Evolutionary conservation across 1,140 invertebrate genomes (phyloP), one percentile per base, ranked within the genome.

Genomic region (Drosophila kurseongensis): DNA sequence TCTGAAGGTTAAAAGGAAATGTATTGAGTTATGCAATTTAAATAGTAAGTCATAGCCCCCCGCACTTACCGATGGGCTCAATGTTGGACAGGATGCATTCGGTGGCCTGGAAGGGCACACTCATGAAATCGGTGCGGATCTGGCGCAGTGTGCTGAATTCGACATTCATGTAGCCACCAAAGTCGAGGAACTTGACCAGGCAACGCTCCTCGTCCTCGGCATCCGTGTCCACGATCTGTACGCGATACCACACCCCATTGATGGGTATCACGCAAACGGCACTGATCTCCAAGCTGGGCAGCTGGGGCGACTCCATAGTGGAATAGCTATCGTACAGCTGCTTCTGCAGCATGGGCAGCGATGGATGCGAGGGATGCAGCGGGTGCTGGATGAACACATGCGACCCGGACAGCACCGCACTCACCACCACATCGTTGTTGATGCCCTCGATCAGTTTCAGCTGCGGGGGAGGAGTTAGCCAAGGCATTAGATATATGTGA

Each of bases 61-160:
- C 8, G 29, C 29, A 32, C 96, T 97, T 95, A 93, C 95, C 95
- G 50, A 95, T 93, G 47, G 98, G 97, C 92, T 95, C 95, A 61
- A 99, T 94, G 93, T 98, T 96, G 9, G 97, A 97, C 84, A 99
- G 93, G 91, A 96, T 96, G 89, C 98, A 97, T 94, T 99, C 98
- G 40, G 97, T 96, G 47, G 98, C 97, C 95, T 99, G 98, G 94
- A 99, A 99, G 16, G 98, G 98, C 82, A 99, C 93, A 29, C 95
- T 94, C 94, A 98, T 96, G 91, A 98, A 99, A 93, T 99, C 98
- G 65, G 95, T 96, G 72, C 97, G 95, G 63, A 99, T 98, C 93
- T 98, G 97, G 84, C 97, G 95, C 80, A 99, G 94, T 63, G 95
- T 93, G 23, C 94, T 93, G 69, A 95, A 95, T 71, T 95, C 94